These are phyloP conservation scores for Drosophila azteca DNA, from an alignment of 1,140 invertebrate genomes.

Conservation along the genomic window DNA sequence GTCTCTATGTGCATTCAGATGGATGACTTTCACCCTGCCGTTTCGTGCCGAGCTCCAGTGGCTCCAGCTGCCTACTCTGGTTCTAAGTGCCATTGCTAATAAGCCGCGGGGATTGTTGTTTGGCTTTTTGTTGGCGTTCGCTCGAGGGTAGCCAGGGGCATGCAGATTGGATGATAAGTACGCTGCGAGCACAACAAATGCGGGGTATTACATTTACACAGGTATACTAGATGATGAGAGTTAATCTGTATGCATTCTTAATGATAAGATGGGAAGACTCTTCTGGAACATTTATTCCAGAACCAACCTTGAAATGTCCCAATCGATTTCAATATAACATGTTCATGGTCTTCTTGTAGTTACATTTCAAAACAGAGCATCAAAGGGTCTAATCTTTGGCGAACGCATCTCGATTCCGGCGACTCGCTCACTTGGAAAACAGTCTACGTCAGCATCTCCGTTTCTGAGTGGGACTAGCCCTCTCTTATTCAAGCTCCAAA, in stretches of 20 bases:
- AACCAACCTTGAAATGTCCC: neutral
- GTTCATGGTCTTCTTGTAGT: too few relatives aligned
- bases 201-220: too few relatives aligned
- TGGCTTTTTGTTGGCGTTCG: constrained; percentile 18
- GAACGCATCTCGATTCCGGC: constrained; percentile 28
- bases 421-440: constrained; percentile 47
- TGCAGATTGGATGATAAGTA: neutral
- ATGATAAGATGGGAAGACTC: neutral
- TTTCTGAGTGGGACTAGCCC: neutral
- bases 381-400: constrained; percentile 26
- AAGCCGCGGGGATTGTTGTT: constrained; percentile 41
- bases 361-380: constrained; percentile 5
- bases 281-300: too few relatives aligned
- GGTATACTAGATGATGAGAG: too few relatives aligned
- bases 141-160: constrained; percentile 26
- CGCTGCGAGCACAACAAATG: neutral
- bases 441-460: neutral
- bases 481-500: constrained; percentile 50
- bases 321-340: too few relatives aligned
- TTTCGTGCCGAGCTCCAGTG: neutral
- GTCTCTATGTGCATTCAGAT: constrained; percentile 42
- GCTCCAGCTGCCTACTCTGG: constrained; percentile 30
- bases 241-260: too few relatives aligned
- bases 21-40: constrained; percentile 57
- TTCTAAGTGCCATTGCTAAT: constrained; percentile 71